Base-by-base conservation (phyloP, 2,888 invertebrate genomes). In the Pseudococcus jackbeardsleyi region DNA sequence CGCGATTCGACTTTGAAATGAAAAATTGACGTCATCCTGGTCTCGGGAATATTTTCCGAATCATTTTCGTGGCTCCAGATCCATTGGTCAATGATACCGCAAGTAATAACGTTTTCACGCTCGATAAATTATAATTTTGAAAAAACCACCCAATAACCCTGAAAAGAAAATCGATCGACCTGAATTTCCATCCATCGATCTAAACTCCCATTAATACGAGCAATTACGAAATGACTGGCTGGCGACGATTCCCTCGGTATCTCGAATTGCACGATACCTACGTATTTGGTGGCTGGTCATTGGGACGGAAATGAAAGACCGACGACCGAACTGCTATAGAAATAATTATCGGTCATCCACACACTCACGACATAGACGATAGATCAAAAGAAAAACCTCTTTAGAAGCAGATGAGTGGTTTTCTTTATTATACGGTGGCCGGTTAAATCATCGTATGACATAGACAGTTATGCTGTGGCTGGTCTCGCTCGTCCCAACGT, bases 101-200 rank as follows among this genome's bases (percentile, higher is more conserved):
- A 22, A 54, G 17, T 0, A 22, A 33, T 33, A 64, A 22, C 72
- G 33, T 82, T 82, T 82, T 82, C 79, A 82, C 46, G 79, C 79
- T 46, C 79, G 79, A 82, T 46, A 46, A 82, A 77, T 77, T n/a
- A 42, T 0, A 19, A 22, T 82, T 46, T 82, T 19, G 79, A 19
- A 19, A 33, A 46, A 72, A 7, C 79, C 79, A 26, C 79, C 39
- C 5, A 0, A 33, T 77, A 46, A 82, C 79, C 79, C 79, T 82
- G 79, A 82, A 82, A 46, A 9, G 46, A 82, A 82, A 82, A 19
- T 19, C 79, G 12, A 82, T 82, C 79, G 79, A 82, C 79, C 79
- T 82, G 79, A 26, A 79, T 79, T 82, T 46, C 17, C 46, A 82
- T 39, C 8, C 0, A 42, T 8, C 42, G 42, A 42, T 42, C 42